A percentile compares a stretch with the other conserved stretches of the same genome.
These are phyloP conservation scores for Aphidoletes aphidimyza DNA, from an alignment of 2,888 invertebrate genomes.

Conservation along the genomic window DNA sequence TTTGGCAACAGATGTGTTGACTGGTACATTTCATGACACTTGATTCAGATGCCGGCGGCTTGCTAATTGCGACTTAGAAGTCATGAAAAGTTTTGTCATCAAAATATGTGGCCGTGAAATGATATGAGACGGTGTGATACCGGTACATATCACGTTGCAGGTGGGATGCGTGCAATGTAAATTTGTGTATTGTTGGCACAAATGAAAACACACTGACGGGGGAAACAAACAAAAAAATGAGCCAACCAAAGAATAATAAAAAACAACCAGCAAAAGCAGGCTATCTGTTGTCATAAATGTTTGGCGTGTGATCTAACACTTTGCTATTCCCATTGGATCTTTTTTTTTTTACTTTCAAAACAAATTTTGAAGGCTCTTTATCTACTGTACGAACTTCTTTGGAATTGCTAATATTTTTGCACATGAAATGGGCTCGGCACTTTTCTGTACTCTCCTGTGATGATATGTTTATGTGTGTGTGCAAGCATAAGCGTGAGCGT, in stretches of 20 bases:
- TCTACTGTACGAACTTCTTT: background rate
- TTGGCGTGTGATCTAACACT: background rate
- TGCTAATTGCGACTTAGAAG: background rate
- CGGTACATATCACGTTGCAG: background rate
- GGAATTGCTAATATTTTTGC: background rate
- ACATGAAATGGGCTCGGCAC: too few species aligned
- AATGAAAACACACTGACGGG: too few species aligned
- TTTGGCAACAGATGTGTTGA: too few species aligned
- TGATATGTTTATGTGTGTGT: too few species aligned
- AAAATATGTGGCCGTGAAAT: too few species aligned
- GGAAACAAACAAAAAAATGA: background rate
- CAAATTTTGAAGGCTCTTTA: conserved; percentile 2
- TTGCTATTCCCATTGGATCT: background rate
- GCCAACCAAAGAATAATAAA: background rate
- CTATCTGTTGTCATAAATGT: background rate
- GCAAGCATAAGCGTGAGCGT: too few species aligned
- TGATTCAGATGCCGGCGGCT: too few species aligned
- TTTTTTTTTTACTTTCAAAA: background rate
- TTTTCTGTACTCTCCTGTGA: background rate
- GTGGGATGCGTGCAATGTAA: background rate
- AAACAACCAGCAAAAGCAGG: background rate
- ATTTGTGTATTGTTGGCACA: too few species aligned
- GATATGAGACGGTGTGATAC: background rate
- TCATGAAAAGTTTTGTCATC: background rate
- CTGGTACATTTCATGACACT: too few species aligned